Conservation (phyloP, 1,140 invertebrate species). For the Diabrotica undecimpunctata region DNA sequence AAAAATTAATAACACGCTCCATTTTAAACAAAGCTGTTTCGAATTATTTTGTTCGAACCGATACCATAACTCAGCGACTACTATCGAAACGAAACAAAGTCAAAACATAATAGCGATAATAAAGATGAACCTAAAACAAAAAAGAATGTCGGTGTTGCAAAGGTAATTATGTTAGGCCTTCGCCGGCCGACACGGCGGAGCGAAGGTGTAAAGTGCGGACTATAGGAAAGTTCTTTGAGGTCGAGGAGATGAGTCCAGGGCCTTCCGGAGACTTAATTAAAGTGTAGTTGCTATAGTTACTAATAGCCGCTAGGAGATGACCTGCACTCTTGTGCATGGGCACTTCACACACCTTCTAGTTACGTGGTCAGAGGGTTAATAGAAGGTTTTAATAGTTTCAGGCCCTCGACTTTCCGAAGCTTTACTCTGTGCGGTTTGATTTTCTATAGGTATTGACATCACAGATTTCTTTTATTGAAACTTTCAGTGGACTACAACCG, state of each 20-base stretch:
- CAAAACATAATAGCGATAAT: conserved; percentile 40
- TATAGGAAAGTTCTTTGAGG: conserved; percentile 37
- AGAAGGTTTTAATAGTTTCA: conserved; percentile 1
- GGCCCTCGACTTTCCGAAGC: no score
- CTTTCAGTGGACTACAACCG: no score
- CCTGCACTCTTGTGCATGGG: background rate
- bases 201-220: conserved; percentile 22
- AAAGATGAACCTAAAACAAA: conserved; percentile 33
- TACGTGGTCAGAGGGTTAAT: background rate
- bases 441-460: no score
- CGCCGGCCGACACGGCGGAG: conserved; percentile 30
- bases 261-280: conserved; percentile 38
- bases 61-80: no score
- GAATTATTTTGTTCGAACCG: no score
- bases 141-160: conserved; percentile 22
- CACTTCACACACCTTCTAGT: background rate
- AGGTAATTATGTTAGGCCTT: conserved; percentile 35
- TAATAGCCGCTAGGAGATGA: conserved; percentile 32
- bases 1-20: no score
- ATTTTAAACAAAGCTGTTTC: no score
- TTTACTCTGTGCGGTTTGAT: no score
- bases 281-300: conserved; percentile 42
- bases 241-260: conserved; percentile 26
- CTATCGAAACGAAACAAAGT: conserved; percentile 22
- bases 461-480: no score